These are phyloP conservation scores for Leptonema lineaticorne DNA, from an alignment of 1,140 invertebrate species.

Conservation along the genomic window DNA sequence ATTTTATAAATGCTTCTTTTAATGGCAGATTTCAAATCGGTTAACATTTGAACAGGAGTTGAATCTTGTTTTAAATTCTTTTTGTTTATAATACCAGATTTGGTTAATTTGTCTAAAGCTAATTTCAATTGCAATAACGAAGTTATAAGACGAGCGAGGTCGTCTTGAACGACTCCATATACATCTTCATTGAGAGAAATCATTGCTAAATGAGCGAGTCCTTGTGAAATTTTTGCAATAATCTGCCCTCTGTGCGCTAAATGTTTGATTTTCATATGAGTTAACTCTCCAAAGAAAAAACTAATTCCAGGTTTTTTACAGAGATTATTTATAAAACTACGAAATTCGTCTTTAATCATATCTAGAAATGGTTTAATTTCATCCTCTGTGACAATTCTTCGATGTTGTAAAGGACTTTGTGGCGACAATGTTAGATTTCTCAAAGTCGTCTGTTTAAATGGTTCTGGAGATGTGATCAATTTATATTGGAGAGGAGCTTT, in stretches of 20 bases:
- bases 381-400: not conserved
- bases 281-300: constrained; percentile 70
- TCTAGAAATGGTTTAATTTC: constrained; percentile 46
- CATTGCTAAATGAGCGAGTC: constrained; percentile 65
- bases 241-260: constrained; percentile 66
- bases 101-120: constrained; percentile 69
- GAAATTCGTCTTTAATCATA: constrained; percentile 46
- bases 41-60: constrained; percentile 62
- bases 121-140: constrained; percentile 66
- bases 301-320: constrained; percentile 63
- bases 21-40: constrained; percentile 61
- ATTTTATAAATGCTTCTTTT: constrained; percentile 76
- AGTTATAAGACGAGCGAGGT: constrained; percentile 68
- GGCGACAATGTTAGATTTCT: constrained; percentile 49
- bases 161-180: constrained; percentile 78
- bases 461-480: constrained; percentile 42
- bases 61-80: constrained; percentile 61
- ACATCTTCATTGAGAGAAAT: constrained; percentile 72
- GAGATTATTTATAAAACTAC: constrained; percentile 47
- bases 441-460: constrained; percentile 47
- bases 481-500: constrained; percentile 40
- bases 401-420: not conserved
- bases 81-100: constrained; percentile 61
- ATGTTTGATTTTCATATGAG: constrained; percentile 65
- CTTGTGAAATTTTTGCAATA: constrained; percentile 70